Evolutionary conservation across 2,888 invertebrate species (phyloP), one percentile per base, ranked within the genome.

Genomic region (Acanthococcus lagerstroemiae): DNA sequence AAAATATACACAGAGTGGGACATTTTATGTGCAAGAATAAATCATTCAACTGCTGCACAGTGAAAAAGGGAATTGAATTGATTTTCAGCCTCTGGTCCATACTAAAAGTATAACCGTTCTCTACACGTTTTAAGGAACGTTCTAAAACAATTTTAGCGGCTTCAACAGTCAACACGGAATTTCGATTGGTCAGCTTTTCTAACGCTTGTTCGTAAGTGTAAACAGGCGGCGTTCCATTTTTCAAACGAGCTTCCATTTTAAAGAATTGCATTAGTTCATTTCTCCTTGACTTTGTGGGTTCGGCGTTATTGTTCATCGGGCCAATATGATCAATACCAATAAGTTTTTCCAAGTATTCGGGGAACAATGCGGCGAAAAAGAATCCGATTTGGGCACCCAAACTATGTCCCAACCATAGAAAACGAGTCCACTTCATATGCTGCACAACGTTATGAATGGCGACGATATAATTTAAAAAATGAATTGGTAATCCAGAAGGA

Each of bases 361-460:
- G 74, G 65, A 72, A 73, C 5, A 74, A 17, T 5, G 71, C 68
- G 4, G 72, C 57, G 52, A 72, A 72, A 26, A 72, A 69, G 1
- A 69, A 54, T 5, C 73, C 72, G 9, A 75, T 68, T 37, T 73
- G 75, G 9, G 77, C 80, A 17, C 80, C 80, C 72, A 80, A 70
- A 68, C 75, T 75, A 68, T 77, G 77, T 2, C 76, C 76, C 26
- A 77, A 69, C 30, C 72, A 71, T 12, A 71, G 70, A 60, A 76
- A 74, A 56, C 72, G 72, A 3, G 72, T 70, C 77, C 77, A 77
- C 25, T 73, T 71, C n/a, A 78, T 72, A 67, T 75, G 71, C n/a
- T 75, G 72, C 0, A 75, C 69, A 5, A 77, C 72, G 66, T 75
- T 69, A 63, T 72, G 71, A 1, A 76, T 26, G 2, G 72, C 57